These are phyloP conservation scores for Karalla daura DNA, from an alignment of 2,797 vertebrate species.

Conservation along the genomic window DNA sequence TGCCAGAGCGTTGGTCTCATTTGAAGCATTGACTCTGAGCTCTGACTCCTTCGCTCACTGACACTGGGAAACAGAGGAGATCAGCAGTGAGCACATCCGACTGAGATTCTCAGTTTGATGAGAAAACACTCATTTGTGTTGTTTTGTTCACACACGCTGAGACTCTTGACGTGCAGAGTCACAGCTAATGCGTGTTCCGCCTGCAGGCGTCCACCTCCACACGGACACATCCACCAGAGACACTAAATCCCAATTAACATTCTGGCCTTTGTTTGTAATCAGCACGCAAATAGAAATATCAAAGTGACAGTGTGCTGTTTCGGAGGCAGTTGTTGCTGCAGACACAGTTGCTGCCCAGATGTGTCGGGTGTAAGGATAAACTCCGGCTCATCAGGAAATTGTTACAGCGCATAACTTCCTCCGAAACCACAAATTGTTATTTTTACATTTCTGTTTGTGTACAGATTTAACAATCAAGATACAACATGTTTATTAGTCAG, in stretches of 20 bases:
- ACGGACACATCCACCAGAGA: no score
- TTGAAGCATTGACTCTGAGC: no score
- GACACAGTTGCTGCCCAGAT: neutral
- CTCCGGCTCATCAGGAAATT: neutral
- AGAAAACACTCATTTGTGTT: no score
- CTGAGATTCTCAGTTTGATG: no score
- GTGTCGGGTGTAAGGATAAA: neutral
- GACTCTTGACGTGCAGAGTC: no score
- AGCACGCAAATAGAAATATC: neutral
- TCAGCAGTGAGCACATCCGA: no score
- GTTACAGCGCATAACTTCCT: neutral
- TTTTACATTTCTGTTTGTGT: constrained; percentile 1
- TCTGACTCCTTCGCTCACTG: no score
- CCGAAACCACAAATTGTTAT: neutral
- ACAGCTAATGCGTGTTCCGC: no score
- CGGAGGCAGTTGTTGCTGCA: neutral
- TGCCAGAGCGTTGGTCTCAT: no score
- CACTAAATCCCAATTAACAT: neutral
- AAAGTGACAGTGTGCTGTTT: neutral
- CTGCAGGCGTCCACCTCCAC: no score
- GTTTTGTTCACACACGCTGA: no score
- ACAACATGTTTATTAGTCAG: neutral
- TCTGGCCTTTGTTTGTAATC: neutral
- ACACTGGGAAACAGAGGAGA: no score
- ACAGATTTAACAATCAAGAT: neutral